A percentile compares a stretch with the other conserved stretches of the same genome.
Conservation (phyloP, 2,113 vertebrate species). For the Mormyrus lacerda region DNA sequence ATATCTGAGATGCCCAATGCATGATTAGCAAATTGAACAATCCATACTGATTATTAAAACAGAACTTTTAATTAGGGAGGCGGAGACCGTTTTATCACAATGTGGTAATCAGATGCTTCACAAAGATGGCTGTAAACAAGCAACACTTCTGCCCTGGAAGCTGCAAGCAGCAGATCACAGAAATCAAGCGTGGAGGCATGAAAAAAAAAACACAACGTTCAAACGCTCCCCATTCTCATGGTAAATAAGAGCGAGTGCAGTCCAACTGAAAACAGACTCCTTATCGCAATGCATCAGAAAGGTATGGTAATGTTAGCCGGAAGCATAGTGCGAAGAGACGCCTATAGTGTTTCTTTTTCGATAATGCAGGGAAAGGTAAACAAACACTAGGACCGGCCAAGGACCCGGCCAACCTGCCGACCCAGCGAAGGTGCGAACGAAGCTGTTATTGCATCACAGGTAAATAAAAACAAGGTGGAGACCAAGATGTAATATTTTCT, state of each 20-base stretch:
- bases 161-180: background rate
- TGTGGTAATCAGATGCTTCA: background rate
- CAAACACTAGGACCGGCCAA: background rate
- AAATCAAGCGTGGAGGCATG: background rate
- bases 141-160: background rate
- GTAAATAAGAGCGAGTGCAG: background rate
- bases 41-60: slow-evolving; percentile 17
- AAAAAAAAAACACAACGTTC: background rate
- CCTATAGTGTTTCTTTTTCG: background rate
- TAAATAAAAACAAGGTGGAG: background rate
- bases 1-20: background rate
- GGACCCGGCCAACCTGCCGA: background rate
- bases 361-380: background rate
- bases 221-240: background rate
- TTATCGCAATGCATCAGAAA: background rate
- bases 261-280: background rate
- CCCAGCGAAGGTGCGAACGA: background rate
- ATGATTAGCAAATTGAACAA: slow-evolving; percentile 17
- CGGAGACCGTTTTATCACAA: background rate
- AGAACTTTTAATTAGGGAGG: slow-evolving; percentile 2
- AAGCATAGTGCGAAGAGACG: background rate
- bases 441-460: background rate
- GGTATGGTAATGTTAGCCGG: background rate
- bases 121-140: background rate
- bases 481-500: background rate